Evolutionary conservation across 1,140 invertebrate species (phyloP).

Genomic region (Procambarus clarkii): DNA sequence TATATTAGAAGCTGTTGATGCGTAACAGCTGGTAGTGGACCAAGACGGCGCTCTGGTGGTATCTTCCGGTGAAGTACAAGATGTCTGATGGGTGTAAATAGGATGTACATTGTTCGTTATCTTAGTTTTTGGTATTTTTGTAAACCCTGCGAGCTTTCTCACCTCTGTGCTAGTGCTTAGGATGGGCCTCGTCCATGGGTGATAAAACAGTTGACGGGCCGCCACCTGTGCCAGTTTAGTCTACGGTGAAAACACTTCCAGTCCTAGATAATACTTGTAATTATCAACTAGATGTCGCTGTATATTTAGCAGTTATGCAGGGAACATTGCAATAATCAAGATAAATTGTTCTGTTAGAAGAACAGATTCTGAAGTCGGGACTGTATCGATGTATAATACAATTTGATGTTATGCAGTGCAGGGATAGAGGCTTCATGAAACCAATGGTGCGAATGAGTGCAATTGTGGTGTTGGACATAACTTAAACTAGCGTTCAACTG

Average conservation of each 20-base stretch:
- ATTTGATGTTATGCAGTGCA: neutral
- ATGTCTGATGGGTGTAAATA: conserved; percentile 56
- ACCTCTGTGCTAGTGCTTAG: neutral
- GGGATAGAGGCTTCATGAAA: neutral
- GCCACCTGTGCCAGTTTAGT: neutral
- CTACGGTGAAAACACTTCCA: neutral
- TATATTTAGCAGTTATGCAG: neutral
- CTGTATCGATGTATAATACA: neutral
- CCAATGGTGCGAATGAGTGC: neutral
- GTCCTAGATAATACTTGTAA: neutral
- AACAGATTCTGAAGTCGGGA: neutral
- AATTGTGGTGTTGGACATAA: neutral
- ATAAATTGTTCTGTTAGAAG: neutral
- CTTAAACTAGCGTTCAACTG: neutral
- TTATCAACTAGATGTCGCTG: neutral
- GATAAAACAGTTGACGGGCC: neutral
- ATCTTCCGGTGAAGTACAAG: conserved; percentile 63
- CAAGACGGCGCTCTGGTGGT: conserved; percentile 18
- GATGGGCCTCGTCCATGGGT: neutral
- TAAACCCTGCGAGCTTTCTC: conserved; percentile 10
- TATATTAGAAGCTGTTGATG: neutral
- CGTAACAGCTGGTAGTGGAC: neutral
- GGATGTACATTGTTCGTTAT: conserved; percentile 54
- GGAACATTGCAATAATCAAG: neutral
- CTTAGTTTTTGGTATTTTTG: conserved; percentile 51